Conservation (phyloP, 2,113 vertebrate genomes). For the Orycteropus afer region DNA sequence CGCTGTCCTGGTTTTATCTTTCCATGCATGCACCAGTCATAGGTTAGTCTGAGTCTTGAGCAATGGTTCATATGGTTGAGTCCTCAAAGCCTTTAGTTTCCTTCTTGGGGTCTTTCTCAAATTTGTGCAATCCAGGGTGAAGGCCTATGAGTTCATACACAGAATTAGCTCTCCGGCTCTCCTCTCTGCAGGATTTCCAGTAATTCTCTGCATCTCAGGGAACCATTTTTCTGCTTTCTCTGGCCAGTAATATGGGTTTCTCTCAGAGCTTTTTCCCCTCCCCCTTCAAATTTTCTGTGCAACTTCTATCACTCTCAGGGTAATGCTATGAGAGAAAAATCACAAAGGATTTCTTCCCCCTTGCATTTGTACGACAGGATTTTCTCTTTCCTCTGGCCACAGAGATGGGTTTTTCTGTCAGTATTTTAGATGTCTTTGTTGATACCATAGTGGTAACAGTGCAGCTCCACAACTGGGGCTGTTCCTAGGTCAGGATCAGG, state of each 20-base stretch:
- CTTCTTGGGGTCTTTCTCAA: no score
- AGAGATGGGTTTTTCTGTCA: background rate
- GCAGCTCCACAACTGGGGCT: background rate
- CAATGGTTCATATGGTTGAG: no score
- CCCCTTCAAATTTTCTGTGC: background rate
- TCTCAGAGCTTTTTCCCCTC: background rate
- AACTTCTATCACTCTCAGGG: background rate
- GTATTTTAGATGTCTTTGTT: background rate
- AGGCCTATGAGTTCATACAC: no score
- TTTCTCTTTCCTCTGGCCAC: background rate
- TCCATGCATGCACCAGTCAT: no score
- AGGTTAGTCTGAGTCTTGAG: no score
- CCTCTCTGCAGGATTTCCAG: background rate
- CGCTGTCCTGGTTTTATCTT: no score
- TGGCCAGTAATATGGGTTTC: background rate
- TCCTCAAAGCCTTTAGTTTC: no score
- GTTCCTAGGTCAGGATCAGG: background rate
- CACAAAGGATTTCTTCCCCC: background rate
- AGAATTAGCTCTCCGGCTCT: background rate
- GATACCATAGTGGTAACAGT: background rate
- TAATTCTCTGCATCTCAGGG: background rate
- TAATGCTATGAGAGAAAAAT: background rate
- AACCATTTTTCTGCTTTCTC: background rate
- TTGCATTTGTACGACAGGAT: background rate
- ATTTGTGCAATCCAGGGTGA: no score